Evolutionary conservation across 2,797 vertebrate genomes (phyloP).

Genomic region (Tenualosa ilisha): DNA sequence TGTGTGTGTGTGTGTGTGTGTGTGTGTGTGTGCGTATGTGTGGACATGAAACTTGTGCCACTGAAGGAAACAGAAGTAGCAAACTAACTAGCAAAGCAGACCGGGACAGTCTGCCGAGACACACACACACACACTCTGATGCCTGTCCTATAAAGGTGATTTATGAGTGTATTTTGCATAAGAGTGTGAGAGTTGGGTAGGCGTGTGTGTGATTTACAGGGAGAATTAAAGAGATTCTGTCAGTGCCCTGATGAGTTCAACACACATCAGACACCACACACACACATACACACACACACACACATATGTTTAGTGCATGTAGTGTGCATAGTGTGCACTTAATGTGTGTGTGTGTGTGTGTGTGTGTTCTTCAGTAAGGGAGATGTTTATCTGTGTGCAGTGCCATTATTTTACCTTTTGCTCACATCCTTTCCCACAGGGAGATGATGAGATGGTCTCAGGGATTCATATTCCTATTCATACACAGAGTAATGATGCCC

Average conservation of each 20-base stretch:
- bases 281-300: not conserved
- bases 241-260: not conserved
- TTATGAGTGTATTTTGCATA: not conserved
- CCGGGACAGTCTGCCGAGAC: not conserved
- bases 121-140: not conserved
- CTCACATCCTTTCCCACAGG: too few species aligned
- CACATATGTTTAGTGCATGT: not conserved
- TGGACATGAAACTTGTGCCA: not conserved
- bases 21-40: too few species aligned
- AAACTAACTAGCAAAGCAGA: conserved; percentile 12
- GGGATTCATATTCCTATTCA: too few species aligned
- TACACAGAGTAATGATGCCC: not conserved
- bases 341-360: too few species aligned
- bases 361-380: too few species aligned
- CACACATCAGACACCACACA: not conserved
- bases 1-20: too few species aligned
- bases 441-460: too few species aligned
- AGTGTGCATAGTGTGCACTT: too few species aligned
- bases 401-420: too few species aligned
- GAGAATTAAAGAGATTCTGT: not conserved
- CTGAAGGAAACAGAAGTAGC: not conserved
- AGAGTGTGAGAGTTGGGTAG: not conserved
- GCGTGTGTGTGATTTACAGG: not conserved
- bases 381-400: too few species aligned
- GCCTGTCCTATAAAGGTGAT: conserved; percentile 14